Evolutionary conservation across 2,888 invertebrate genomes (phyloP).

Genomic region (Megalurothrips usitatus): DNA sequence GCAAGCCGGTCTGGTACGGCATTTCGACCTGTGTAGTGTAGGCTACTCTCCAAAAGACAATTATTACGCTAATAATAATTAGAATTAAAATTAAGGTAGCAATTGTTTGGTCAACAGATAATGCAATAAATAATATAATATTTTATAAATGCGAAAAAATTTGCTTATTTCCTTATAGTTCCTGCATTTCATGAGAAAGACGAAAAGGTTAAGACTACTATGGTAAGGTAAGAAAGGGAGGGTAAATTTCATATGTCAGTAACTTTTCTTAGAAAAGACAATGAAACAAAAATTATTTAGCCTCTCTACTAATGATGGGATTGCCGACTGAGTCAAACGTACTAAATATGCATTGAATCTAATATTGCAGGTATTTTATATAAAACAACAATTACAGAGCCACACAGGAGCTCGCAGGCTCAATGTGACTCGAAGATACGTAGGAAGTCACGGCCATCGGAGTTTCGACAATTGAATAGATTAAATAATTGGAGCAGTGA

Average conservation of each 20-base stretch:
- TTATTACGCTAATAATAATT: conserved; percentile 25
- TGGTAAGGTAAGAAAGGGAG: conserved; percentile 24
- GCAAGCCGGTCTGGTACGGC: conserved; percentile 13
- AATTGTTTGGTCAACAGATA: conserved; percentile 23
- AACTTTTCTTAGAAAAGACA: conserved; percentile 24
- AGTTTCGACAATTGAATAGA: conserved; percentile 35
- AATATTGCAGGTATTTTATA: conserved; percentile 18
- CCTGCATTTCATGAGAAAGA: conserved; percentile 1
- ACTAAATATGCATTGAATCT: conserved; percentile 25
- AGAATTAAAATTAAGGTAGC: neutral
- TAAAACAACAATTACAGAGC: conserved; percentile 23
- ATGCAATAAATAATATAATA: conserved; percentile 25
- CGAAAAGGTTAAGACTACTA: conserved; percentile 13
- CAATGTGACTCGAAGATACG: conserved; percentile 37
- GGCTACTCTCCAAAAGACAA: conserved; percentile 16
- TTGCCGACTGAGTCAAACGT: conserved; percentile 14
- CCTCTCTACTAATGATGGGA: conserved; percentile 26
- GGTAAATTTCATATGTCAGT: conserved; percentile 13
- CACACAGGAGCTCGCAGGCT: neutral
- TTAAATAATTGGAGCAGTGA: conserved; percentile 31
- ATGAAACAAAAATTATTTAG: conserved; percentile 26
- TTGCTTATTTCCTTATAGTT: neutral
- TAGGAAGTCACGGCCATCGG: conserved; percentile 40
- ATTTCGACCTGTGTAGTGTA: conserved; percentile 13
- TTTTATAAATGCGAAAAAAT: conserved; percentile 25